Percentiles rank a stretch among this genome's conserved stretches.
phyloP scores from a whole-genome alignment of 2,113 vertebrate genomes.

The Tauraco erythrolophus region DNA sequence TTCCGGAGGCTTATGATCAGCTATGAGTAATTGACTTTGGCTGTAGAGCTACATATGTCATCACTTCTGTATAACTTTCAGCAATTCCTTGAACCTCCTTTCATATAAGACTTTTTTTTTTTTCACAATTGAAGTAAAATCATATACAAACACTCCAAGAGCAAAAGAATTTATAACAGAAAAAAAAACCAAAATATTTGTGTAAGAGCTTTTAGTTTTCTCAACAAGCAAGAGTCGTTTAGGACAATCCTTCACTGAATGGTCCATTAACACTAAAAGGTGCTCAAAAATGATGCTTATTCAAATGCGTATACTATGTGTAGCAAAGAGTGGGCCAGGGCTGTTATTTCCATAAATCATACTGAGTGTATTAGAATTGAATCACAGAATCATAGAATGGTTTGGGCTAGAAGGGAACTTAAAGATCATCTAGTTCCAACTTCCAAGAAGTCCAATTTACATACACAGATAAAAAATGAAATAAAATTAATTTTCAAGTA shows the following conservation, averaged over 20 bases:
- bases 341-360: background rate
- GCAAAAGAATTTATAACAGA: background rate
- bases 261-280: background rate
- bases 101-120: background rate
- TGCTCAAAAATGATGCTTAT: background rate
- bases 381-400: background rate
- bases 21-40: background rate
- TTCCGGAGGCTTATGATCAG: background rate
- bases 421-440: background rate
- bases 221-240: background rate
- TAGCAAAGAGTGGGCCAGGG: background rate
- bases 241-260: background rate
- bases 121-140: background rate
- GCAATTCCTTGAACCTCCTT: background rate
- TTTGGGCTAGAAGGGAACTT: background rate
- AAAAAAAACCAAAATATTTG: background rate
- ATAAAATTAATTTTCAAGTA: background rate
- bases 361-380: background rate
- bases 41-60: background rate
- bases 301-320: background rate
- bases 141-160: background rate
- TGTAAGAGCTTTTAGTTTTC: background rate
- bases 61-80: background rate
- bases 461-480: background rate
- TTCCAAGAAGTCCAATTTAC: background rate